A percentile compares a stretch with the other conserved stretches of the same genome.
These are phyloP conservation scores for Gallinago stenura DNA, from an alignment of 2,797 vertebrate species.

Conservation along the genomic window DNA sequence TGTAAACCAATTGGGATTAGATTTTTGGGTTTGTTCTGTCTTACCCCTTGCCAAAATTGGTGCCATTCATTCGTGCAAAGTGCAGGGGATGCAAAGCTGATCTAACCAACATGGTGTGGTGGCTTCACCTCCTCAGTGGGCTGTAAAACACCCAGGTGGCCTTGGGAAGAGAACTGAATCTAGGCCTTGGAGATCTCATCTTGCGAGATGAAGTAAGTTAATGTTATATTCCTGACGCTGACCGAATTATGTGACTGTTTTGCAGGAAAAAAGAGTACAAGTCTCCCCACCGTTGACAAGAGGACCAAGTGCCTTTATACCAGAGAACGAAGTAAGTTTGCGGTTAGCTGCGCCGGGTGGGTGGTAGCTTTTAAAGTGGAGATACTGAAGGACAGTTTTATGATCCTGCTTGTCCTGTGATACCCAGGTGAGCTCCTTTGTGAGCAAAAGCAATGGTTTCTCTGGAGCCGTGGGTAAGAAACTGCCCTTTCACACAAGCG, in stretches of 20 bases:
- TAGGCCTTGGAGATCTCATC: neutral
- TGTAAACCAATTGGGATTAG: neutral
- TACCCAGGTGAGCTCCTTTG: neutral
- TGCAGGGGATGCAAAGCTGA: neutral
- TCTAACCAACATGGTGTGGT: neutral
- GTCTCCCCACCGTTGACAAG: slow-evolving; percentile 81
- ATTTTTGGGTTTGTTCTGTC: neutral
- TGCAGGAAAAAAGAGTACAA: slow-evolving; percentile 84
- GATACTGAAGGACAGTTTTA: neutral
- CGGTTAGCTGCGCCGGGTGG: neutral
- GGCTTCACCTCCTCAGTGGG: neutral
- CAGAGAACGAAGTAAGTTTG: slow-evolving; percentile 85
- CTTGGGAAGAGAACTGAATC: neutral
- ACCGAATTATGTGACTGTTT: slow-evolving; percentile 47
- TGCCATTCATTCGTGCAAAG: neutral
- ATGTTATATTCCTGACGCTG: neutral
- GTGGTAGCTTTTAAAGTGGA: neutral
- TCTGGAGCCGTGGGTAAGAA: neutral
- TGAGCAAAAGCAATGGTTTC: neutral
- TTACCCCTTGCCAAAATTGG: neutral
- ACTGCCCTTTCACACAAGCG: neutral
- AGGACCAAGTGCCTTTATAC: slow-evolving; percentile 91
- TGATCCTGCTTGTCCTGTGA: neutral
- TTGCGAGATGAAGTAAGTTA: neutral
- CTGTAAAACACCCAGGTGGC: neutral